phyloP scores from a whole-genome alignment of 1,140 invertebrate genomes.

The Dreissena rostriformis region DNA sequence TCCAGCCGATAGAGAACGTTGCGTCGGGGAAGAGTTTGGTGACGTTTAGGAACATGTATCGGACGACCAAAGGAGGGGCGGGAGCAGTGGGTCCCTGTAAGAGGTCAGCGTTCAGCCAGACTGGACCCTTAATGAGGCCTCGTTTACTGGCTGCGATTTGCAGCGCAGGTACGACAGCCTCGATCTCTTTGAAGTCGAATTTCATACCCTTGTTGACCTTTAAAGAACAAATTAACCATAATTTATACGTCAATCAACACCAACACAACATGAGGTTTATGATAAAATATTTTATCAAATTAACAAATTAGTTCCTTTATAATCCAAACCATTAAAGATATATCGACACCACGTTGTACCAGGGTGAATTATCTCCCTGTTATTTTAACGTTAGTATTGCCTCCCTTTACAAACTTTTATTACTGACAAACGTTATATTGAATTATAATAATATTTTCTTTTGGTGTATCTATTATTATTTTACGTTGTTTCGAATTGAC shows the following conservation, averaged over 20 bases:
- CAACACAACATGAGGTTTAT: no score
- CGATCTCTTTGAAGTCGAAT: constrained; percentile 92
- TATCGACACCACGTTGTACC: no score
- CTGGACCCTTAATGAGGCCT: constrained; percentile 85
- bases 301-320: no score
- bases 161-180: constrained; percentile 87
- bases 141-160: constrained; percentile 80
- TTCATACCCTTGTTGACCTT: constrained; percentile 54
- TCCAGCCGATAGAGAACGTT: constrained; percentile 93
- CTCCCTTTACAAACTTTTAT: no score
- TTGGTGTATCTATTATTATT: no score
- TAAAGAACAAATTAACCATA: neutral
- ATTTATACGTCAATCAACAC: neutral
- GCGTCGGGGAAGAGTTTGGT: constrained; percentile 84
- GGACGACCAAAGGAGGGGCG: constrained; percentile 85
- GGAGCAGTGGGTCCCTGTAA: constrained; percentile 87
- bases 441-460: no score
- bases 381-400: no score
- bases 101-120: constrained; percentile 95
- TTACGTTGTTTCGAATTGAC: no score
- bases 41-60: constrained; percentile 85
- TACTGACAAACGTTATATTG: no score
- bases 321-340: no score
- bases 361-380: no score
- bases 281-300: no score